phyloP scores from a whole-genome alignment of 2,797 vertebrate genomes.

The Enteromius trimaculatus region DNA sequence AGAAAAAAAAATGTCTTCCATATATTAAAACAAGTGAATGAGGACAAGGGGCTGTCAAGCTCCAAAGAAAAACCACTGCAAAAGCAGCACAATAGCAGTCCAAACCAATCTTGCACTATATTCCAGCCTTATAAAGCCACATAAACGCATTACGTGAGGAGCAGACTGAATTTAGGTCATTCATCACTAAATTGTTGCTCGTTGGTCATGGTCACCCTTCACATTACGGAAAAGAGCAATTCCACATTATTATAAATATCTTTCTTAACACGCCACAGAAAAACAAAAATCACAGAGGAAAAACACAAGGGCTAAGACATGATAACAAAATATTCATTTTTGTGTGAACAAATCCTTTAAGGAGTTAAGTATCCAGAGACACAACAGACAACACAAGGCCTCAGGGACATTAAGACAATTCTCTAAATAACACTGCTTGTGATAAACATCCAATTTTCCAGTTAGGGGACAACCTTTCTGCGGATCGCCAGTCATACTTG shows the following conservation, averaged over 20 bases:
- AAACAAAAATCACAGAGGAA: background rate
- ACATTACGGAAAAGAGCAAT: background rate
- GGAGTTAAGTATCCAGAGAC: slow-evolving; percentile 17
- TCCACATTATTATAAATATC: background rate
- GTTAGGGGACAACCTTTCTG: slow-evolving; percentile 18
- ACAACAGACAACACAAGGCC: slow-evolving; percentile 8
- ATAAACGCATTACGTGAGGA: background rate
- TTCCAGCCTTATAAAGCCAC: background rate
- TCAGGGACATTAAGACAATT: slow-evolving; percentile 26
- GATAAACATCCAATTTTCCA: slow-evolving; percentile 39
- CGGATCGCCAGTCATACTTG: slow-evolving; percentile 17
- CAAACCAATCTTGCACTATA: background rate
- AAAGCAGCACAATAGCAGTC: background rate
- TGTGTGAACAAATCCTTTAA: background rate
- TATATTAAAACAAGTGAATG: background rate
- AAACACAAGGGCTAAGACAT: background rate
- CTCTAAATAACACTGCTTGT: slow-evolving; percentile 10
- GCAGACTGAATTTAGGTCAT: background rate
- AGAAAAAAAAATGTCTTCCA: too few species aligned
- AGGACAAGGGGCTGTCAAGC: background rate
- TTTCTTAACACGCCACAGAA: background rate
- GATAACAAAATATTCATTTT: slow-evolving; percentile 1
- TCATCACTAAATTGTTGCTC: background rate
- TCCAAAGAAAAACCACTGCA: background rate
- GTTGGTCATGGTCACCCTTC: background rate